Evolutionary conservation across 2,113 vertebrate species (phyloP).

Genomic region (Glareola pratincola): DNA sequence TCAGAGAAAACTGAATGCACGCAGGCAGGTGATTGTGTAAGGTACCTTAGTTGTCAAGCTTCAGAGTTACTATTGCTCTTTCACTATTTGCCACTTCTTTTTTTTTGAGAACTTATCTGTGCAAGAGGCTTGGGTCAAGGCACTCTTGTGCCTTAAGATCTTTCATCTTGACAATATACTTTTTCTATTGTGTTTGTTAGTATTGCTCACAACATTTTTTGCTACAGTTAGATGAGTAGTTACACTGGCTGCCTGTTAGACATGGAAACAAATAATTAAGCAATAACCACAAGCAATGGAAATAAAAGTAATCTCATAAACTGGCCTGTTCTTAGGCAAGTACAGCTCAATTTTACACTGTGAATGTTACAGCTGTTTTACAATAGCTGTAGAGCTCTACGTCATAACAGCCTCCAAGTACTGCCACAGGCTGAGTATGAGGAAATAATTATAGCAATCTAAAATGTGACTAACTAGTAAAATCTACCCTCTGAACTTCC

Average conservation of each 20-base stretch:
- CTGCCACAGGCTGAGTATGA: not conserved
- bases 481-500: not conserved
- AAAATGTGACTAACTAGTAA: not conserved
- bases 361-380: not conserved
- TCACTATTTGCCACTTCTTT: not conserved
- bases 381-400: not conserved
- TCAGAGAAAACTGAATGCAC: not conserved
- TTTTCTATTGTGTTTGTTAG: not conserved
- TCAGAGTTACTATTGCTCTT: not conserved
- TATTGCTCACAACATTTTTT: not conserved
- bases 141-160: not conserved
- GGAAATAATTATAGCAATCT: not conserved
- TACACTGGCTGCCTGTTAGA: not conserved
- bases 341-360: not conserved
- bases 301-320: not conserved
- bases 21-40: not conserved
- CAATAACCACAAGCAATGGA: not conserved
- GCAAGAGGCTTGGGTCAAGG: not conserved
- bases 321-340: not conserved
- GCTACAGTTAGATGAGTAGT: not conserved
- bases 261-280: not conserved
- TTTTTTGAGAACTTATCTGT: not conserved
- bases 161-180: not conserved
- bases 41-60: not conserved
- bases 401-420: not conserved